These are phyloP conservation scores for Tetranychus cinnabarinus DNA, from an alignment of 1,140 invertebrate species.

Conservation along the genomic window DNA sequence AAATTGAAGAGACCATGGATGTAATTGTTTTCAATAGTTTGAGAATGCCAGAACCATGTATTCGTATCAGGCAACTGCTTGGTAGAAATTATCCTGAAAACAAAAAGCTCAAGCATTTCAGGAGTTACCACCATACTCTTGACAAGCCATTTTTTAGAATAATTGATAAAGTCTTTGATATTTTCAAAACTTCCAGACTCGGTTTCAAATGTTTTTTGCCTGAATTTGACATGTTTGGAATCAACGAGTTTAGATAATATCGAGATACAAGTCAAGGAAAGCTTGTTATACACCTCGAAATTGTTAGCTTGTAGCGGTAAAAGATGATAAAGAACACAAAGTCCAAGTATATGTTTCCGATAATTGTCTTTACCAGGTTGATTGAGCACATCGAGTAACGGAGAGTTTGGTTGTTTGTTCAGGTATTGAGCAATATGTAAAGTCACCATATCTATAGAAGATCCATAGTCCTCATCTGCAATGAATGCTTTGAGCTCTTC, in stretches of 20 bases:
- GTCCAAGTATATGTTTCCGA: background rate
- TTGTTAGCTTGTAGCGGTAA: background rate
- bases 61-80: background rate
- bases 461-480: background rate
- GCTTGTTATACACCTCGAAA: background rate
- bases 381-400: background rate
- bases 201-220: too few relatives aligned
- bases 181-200: background rate
- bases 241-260: too few relatives aligned
- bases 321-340: background rate
- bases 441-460: background rate
- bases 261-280: background rate
- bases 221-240: too few relatives aligned
- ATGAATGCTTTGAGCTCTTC: background rate
- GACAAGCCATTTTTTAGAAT: background rate
- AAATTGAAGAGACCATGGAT: slow-evolving; percentile 18
- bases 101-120: background rate
- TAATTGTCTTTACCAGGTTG: background rate
- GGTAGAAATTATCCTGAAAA: background rate
- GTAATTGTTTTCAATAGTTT: background rate
- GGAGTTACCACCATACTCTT: background rate
- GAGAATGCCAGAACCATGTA: background rate
- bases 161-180: background rate
- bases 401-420: background rate
- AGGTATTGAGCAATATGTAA: background rate